These are phyloP conservation scores for Clitarchus hookeri DNA, from an alignment of 2,888 invertebrate genomes.

Conservation along the genomic window DNA sequence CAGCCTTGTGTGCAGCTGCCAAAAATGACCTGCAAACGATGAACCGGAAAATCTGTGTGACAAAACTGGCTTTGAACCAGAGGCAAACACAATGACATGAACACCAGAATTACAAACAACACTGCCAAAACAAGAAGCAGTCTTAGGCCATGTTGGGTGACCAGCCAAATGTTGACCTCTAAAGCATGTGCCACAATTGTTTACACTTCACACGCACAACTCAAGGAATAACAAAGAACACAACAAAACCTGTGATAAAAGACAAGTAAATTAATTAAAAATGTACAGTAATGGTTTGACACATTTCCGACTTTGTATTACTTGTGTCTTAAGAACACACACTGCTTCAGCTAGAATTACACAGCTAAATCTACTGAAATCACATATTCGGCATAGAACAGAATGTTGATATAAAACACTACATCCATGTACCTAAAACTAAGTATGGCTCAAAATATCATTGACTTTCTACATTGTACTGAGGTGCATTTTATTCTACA, in stretches of 20 bases:
- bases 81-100: background rate
- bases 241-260: background rate
- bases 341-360: background rate
- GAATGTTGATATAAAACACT: background rate
- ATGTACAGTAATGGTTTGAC: background rate
- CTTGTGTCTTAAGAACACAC: background rate
- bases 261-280: background rate
- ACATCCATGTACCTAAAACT: background rate
- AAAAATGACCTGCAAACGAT: too few relatives aligned
- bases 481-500: background rate
- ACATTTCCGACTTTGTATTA: background rate
- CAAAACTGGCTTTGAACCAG: background rate
- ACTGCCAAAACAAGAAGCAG: background rate
- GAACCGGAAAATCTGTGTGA: too few relatives aligned
- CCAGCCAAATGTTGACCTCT: background rate
- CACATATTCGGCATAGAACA: background rate
- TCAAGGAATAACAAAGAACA: background rate
- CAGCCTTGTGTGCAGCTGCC: too few relatives aligned
- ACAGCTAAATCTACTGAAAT: background rate
- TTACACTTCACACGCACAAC: background rate
- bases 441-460: background rate
- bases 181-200: background rate
- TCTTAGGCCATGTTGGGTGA: constrained; percentile 2
- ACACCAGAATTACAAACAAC: background rate
- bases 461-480: background rate